Percentiles rank a stretch among this genome's conserved stretches.
phyloP scores from a whole-genome alignment of 2,113 vertebrate species.

The Caracal caracal region DNA sequence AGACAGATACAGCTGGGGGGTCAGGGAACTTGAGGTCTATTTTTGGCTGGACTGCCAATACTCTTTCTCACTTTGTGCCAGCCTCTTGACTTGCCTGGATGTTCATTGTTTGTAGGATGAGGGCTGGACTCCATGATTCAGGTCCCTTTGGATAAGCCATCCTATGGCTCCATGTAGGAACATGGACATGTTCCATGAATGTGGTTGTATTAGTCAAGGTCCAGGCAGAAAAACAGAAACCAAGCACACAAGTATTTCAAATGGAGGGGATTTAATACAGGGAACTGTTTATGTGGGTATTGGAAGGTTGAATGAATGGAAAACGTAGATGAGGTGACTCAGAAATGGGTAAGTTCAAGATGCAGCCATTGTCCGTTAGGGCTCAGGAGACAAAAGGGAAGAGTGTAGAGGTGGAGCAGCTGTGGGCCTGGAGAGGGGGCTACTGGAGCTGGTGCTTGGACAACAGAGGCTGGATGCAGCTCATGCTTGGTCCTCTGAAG shows the following conservation, averaged over 20 bases:
- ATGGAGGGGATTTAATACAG: not conserved
- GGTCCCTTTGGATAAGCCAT: not conserved
- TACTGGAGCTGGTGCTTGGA: not conserved
- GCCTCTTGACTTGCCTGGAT: not conserved
- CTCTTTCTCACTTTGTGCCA: not conserved
- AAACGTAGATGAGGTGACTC: not conserved
- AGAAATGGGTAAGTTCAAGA: not conserved
- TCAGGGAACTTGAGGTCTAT: not conserved
- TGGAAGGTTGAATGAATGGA: not conserved
- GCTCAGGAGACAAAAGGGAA: not conserved
- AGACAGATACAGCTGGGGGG: not conserved
- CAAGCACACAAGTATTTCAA: not conserved
- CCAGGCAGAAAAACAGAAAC: not conserved
- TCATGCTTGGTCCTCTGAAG: not conserved
- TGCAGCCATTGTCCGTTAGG: not conserved
- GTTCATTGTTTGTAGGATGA: not conserved
- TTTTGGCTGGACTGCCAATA: not conserved
- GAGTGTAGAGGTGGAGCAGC: not conserved
- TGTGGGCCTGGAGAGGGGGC: not conserved
- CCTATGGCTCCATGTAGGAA: not conserved
- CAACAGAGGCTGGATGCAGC: not conserved
- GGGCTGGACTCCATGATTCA: not conserved
- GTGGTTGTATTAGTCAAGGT: not conserved
- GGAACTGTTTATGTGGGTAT: not conserved
- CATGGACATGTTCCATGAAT: not conserved